These are phyloP conservation scores for Nomada lathburiana DNA, from an alignment of 2,888 invertebrate species.

Conservation along the genomic window DNA sequence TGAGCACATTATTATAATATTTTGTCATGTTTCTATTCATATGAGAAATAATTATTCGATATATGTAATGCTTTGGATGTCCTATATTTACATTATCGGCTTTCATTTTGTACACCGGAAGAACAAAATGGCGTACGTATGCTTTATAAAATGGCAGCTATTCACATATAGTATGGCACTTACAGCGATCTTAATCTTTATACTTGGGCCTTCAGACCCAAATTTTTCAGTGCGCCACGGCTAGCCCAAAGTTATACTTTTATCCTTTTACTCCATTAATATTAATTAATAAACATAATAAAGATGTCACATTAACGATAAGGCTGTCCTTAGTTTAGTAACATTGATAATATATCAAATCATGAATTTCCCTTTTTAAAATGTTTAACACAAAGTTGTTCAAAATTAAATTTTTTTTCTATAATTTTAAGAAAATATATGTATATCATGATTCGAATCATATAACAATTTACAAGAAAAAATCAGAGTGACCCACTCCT, in stretches of 20 bases:
- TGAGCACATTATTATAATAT: background rate
- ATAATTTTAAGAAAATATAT: constrained; percentile 7
- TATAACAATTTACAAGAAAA: constrained; percentile 33
- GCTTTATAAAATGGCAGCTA: constrained; percentile 66
- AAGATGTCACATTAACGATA: constrained; percentile 3
- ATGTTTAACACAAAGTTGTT: background rate
- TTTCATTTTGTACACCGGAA: constrained; percentile 40
- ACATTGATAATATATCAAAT: constrained; percentile 8
- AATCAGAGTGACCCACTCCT: constrained; percentile 36
- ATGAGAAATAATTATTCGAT: background rate
- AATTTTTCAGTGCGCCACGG: background rate
- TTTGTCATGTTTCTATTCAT: background rate
- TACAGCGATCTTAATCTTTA: constrained; percentile 23
- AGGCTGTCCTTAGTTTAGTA: background rate
- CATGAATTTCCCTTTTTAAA: background rate
- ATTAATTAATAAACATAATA: background rate
- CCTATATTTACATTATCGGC: background rate
- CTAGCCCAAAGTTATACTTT: background rate
- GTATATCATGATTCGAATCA: constrained; percentile 28
- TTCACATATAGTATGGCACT: constrained; percentile 28
- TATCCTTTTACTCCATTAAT: background rate
- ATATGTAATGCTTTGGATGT: background rate
- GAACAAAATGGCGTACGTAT: constrained; percentile 69
- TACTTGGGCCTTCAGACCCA: constrained; percentile 63
- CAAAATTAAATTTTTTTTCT: background rate